Base-by-base conservation (phyloP, 2,113 vertebrate genomes). In the Reinhardtius hippoglossoides region DNA sequence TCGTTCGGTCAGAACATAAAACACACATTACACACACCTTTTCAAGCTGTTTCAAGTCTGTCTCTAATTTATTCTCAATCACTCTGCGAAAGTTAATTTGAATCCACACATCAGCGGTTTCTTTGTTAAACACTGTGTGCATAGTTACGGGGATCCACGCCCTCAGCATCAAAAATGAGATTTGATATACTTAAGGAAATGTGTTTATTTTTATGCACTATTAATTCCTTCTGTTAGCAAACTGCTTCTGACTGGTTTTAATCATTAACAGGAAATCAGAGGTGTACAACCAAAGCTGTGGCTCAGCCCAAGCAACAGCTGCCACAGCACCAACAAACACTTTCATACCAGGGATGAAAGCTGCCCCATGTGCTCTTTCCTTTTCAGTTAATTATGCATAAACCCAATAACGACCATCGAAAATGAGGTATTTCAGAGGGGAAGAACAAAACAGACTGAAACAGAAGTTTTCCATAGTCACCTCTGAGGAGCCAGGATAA, bases 141-240 rank as follows among this genome's bases (percentile, higher is more conserved):
- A 59, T 27, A 16, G 55, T 62, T 67, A 37, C 1, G 37, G n/a
- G 16, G 20, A 13, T 66, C 37, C 56, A 4, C 23, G 59, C 26
- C 12, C 55, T 72, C 23, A 66, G 71, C 61, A 61, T 50, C 8
- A 61, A 70, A 67, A 40, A 9, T 54, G 46, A 76, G 23, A 84
- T 78, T 81, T 65, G n/a, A 69, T 84, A 78, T 70, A 56, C 64
- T 79, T 78, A 24, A 71, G 76, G 2, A 77, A 84, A 64, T 70
- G 46, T 69, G 68, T 84, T 81, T 75, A 71, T 81, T 85, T 79
- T 81, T 71, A 82, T 71, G 71, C 59, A 54, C 59, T 65, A 80
- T 83, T 74, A 68, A 62, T 70, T 84, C 55, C 24, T 48, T 78
- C 55, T 64, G 55, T 73, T 52, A 26, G 40, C 67, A 56, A 81